Conservation (phyloP, 2,113 vertebrate species). For the Lathamus discolor region DNA sequence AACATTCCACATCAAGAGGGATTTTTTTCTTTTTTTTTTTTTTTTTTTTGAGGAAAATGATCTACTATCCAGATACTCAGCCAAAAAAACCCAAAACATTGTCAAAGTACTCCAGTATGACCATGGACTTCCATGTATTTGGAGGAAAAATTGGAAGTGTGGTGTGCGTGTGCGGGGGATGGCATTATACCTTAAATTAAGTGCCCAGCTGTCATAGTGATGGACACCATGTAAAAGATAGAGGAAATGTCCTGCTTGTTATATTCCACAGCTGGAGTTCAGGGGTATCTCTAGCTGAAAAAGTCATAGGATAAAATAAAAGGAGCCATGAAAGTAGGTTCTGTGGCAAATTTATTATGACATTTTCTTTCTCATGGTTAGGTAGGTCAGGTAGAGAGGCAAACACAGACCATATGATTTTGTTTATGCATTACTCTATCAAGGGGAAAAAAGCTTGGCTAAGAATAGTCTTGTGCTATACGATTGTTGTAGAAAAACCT, state of each 20-base stretch:
- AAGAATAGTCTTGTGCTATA: not conserved
- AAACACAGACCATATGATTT: not conserved
- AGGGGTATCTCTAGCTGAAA: not conserved
- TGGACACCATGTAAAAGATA: not conserved
- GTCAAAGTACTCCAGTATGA: not conserved
- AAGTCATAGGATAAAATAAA: not conserved
- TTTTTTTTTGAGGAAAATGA: not conserved
- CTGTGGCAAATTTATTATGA: not conserved
- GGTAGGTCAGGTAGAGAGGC: not conserved
- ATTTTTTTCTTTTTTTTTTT: not conserved
- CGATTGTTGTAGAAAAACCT: not conserved
- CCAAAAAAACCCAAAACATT: fast-evolving
- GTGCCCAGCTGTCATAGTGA: not conserved
- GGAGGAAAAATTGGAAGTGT: not conserved
- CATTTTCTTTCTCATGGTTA: not conserved
- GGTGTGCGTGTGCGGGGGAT: not conserved
- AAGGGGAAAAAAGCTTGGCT: not conserved
- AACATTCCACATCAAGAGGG: not conserved
- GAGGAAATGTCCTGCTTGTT: not conserved
- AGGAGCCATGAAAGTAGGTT: not conserved
- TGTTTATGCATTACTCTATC: not conserved
- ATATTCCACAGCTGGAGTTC: not conserved
- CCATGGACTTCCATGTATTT: not conserved
- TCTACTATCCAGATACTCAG: not conserved
- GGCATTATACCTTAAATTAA: not conserved